These are phyloP conservation scores for Steinernema khuongi DNA, from an alignment of 1,140 invertebrate species.

Conservation along the genomic window DNA sequence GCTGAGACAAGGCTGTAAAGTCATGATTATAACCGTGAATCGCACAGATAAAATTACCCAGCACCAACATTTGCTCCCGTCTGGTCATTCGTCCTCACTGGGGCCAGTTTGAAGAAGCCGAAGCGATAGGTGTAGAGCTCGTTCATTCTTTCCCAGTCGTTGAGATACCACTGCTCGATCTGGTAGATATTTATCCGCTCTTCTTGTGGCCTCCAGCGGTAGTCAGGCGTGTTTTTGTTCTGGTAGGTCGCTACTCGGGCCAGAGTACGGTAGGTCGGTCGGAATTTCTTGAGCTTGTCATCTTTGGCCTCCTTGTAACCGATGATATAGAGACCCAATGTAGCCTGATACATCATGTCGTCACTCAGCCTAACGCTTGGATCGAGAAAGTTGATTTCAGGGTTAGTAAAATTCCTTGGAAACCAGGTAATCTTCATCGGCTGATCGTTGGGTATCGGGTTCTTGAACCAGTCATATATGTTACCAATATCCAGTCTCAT, in stretches of 20 bases:
- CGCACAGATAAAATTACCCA: constrained; percentile 33
- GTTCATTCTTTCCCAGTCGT: constrained; percentile 56
- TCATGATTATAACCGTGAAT: constrained; percentile 6
- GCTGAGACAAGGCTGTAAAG: constrained; percentile 52
- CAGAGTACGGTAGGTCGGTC: constrained; percentile 51
- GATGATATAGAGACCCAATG: constrained; percentile 56
- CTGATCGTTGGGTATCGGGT: constrained; percentile 44
- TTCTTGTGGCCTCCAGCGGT: constrained; percentile 53
- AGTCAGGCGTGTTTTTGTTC: constrained; percentile 53
- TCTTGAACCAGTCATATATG: constrained; percentile 59
- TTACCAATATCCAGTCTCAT: constrained; percentile 59
- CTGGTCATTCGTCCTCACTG: constrained; percentile 47
- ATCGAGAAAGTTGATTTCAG: constrained; percentile 48
- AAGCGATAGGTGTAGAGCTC: constrained; percentile 53
- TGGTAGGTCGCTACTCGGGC: constrained; percentile 51
- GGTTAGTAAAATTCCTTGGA: constrained; percentile 58
- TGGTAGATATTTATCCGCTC: constrained; percentile 55
- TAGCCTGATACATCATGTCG: constrained; percentile 51
- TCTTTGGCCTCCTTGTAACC: constrained; percentile 57
- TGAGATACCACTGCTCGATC: constrained; percentile 53
- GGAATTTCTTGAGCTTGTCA: constrained; percentile 56
- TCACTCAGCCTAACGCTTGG: constrained; percentile 44
- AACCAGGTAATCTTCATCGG: constrained; percentile 56
- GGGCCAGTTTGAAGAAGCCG: constrained; percentile 55
- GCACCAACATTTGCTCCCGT: constrained; percentile 40